Evolutionary conservation across 2,797 vertebrate genomes (phyloP).

Genomic region (Knipowitschia caucasica): DNA sequence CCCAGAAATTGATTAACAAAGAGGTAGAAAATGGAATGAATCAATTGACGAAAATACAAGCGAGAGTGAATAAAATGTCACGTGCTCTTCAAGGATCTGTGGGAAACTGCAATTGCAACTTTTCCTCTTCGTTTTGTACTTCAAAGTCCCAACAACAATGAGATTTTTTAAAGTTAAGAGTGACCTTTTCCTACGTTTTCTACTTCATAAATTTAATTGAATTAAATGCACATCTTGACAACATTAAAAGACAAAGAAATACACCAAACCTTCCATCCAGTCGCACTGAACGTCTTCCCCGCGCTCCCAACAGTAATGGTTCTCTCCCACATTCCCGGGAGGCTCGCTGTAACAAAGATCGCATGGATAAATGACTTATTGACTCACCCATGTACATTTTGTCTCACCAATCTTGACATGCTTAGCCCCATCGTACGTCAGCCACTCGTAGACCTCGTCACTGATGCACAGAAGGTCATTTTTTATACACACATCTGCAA

Average conservation of each 20-base stretch:
- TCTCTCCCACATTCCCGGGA: constrained; percentile 95
- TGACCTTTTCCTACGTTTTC: no score
- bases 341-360: constrained; percentile 76
- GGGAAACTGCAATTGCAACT: no score
- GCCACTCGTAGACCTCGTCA: constrained; percentile 96
- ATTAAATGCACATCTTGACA: no score
- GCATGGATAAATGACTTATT: constrained; percentile 1
- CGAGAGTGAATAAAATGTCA: no score
- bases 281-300: constrained; percentile 91
- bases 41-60: no score
- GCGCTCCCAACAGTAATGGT: constrained; percentile 87
- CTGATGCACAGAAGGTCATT: constrained; percentile 86
- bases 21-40: no score
- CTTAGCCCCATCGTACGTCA: constrained; percentile 83
- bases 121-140: no score
- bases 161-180: not conserved
- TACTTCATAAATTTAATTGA: no score
- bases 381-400: no score
- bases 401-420: constrained; percentile 87
- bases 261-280: constrained; percentile 90
- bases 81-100: no score
- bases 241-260: no score
- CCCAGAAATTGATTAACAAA: no score
- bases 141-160: not conserved
- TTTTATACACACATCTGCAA: constrained; percentile 87